A percentile compares a stretch with the other conserved stretches of the same genome.
These are phyloP conservation scores for Mastomys natalensis DNA, from an alignment of 2,113 vertebrate species.

Conservation along the genomic window DNA sequence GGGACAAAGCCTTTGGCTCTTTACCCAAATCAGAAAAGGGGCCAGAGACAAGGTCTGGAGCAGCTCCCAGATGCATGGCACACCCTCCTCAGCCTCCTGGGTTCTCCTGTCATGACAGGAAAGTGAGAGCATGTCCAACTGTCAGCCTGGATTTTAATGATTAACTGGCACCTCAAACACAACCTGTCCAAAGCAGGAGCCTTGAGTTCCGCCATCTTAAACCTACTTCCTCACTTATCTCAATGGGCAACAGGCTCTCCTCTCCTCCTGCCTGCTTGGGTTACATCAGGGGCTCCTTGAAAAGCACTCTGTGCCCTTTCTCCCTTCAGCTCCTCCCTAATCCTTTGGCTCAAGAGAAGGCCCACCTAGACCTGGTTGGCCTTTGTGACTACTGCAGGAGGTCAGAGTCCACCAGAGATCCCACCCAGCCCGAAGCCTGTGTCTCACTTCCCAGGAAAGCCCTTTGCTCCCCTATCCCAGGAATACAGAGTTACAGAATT, in stretches of 20 bases:
- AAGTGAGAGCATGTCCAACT: fast-evolving
- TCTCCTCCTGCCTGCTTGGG: background rate
- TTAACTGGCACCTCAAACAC: background rate
- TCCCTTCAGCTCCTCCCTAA: background rate
- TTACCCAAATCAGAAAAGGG: background rate
- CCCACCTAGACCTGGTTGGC: background rate
- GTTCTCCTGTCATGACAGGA: background rate
- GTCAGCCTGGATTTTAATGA: background rate
- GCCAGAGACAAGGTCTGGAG: background rate
- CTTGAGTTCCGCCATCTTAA: background rate
- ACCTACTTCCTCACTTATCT: background rate
- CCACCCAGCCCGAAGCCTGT: background rate
- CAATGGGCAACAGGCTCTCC: too few relatives aligned
- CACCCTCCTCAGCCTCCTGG: background rate
- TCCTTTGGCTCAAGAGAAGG: background rate
- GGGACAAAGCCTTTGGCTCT: background rate
- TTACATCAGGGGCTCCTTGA: background rate
- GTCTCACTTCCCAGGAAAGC: background rate
- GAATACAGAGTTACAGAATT: background rate
- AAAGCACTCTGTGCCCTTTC: background rate
- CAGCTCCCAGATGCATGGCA: background rate
- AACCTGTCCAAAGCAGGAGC: background rate
- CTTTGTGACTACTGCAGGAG: background rate
- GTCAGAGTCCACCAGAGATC: background rate
- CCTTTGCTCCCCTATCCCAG: background rate